phyloP scores from a whole-genome alignment of 1,140 invertebrate species.

The Eupristina koningsbergeri region DNA sequence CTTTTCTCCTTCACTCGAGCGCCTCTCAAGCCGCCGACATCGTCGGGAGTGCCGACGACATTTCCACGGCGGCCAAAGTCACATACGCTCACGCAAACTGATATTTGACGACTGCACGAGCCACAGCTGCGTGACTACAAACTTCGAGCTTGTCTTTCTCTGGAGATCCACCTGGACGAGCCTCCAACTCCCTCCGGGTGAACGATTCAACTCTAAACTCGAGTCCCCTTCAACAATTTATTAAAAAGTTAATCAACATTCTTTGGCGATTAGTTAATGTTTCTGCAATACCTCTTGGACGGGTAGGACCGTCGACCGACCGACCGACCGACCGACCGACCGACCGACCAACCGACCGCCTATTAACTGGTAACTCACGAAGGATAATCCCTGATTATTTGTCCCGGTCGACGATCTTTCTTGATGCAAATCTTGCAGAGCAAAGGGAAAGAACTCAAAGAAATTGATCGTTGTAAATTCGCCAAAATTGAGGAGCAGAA shows the following conservation, averaged over 20 bases:
- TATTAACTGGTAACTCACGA: neutral
- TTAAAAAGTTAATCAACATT: no score
- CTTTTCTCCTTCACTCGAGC: constrained; percentile 2
- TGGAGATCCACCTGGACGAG: neutral
- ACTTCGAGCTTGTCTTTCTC: neutral
- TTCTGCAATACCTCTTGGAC: neutral
- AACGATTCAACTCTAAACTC: neutral
- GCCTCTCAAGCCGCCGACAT: constrained; percentile 21
- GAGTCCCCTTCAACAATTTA: no score
- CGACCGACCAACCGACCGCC: no score
- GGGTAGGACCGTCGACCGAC: no score
- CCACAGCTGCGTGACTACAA: neutral
- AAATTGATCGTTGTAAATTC: neutral
- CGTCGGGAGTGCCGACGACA: constrained; percentile 55
- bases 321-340: no score
- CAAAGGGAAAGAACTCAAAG: neutral
- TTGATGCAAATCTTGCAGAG: neutral
- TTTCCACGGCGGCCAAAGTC: constrained; percentile 57
- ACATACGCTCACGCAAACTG: constrained; percentile 51
- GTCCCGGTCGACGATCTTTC: neutral
- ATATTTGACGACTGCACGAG: neutral
- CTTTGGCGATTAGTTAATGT: no score
- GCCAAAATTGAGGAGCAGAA: neutral
- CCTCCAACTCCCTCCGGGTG: neutral
- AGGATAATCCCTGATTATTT: neutral